Evolutionary conservation across 92 coral and sea anemone genomes (phyloP), one percentile per base, ranked within the genome.

Genomic region (Epizoanthus rinbou): DNA sequence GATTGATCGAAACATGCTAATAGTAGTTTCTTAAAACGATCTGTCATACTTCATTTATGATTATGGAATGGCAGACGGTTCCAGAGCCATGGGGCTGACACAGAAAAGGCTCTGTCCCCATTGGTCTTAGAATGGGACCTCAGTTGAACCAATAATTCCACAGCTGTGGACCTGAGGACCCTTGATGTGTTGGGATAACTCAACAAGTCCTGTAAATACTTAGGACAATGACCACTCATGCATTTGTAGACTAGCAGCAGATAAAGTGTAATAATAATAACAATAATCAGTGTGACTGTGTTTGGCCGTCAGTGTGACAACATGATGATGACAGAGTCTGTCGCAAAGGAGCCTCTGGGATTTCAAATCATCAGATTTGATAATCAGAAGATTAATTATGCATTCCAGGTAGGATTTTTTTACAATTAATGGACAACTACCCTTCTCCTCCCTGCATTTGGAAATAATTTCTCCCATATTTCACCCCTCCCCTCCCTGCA

Each of bases 291-390:
- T 18, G 19, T 25, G 58, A 43, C 83, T 78, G 3, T 76, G 58
- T 31, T 69, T 85, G 22, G 17, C 56, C 64, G 70, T 18, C 80
- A 96, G 99, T 87, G 91, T 57, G 94, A 95, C 9, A 96, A 96
- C 89, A 93, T 96, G 99, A 96, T 96, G 99, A 79, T 96, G 93
- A 85, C 95, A 16, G 99, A 96, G 53, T 91, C 98, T 10, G 85
- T 96, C 11, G 87, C 95, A 47, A 91, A 94, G 64, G 99, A 96
- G 67, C 99, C 98, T 8, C 84, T 96, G 62, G 95, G 97, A 52
- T 96, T 96, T 84, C 95, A 91, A 82, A 91, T 96, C 71, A 94
- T 96, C 80, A 93, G 94, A 47, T 96, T 91, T 75, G 95, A 96
- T 72, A 94, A 96, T 74, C 95, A 94, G 88, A 96, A 96, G 85